Evolutionary conservation across 2,888 invertebrate species (phyloP), one percentile per base, ranked within the genome.

Genomic region (Pasiphila rectangulata): DNA sequence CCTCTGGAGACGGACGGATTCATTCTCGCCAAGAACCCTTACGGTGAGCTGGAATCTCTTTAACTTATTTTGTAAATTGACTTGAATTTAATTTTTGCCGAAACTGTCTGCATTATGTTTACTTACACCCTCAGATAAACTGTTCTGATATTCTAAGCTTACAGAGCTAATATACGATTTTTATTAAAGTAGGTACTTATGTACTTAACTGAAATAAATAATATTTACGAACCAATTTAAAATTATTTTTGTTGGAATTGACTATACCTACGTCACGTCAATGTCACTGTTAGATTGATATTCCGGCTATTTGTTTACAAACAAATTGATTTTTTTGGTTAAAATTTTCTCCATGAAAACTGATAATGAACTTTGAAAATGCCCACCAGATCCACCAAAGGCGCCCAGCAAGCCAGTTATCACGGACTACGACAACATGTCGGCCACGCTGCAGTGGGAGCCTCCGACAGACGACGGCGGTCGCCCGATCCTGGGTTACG

Each of bases 1-100:
- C 97, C 98, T 27, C 90, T 99, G 56, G 97, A 97, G 78, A 96
- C 96, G 7, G 94, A 94, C 34, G 95, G 96, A 56, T 91, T 95
- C 34, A 96, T 98, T 61, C 69, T 94, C 46, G 98, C 98, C 30
- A 98, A 95, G 83, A 98, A 99, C 91, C 99, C 99, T 39, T 99
- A 97, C 75, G 98, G 95, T 95, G 77, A 78, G 81, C 0, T 30
- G 2, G 6, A 16, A 12, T 15, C n/a, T 15, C 15, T n/a, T 16
- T n/a, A n/a, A n/a, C n/a, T n/a, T n/a, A n/a, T n/a, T n/a, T n/a
- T n/a, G n/a, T n/a, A n/a, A n/a, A n/a, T n/a, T n/a, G n/a, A n/a
- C n/a, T n/a, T n/a, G n/a, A n/a, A n/a, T n/a, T n/a, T n/a, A n/a
- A n/a, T n/a, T n/a, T n/a, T n/a, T n/a, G n/a, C n/a, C n/a, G n/a